Conservation (phyloP, 2,888 invertebrate genomes). For the Cyrtodaria siliqua region DNA sequence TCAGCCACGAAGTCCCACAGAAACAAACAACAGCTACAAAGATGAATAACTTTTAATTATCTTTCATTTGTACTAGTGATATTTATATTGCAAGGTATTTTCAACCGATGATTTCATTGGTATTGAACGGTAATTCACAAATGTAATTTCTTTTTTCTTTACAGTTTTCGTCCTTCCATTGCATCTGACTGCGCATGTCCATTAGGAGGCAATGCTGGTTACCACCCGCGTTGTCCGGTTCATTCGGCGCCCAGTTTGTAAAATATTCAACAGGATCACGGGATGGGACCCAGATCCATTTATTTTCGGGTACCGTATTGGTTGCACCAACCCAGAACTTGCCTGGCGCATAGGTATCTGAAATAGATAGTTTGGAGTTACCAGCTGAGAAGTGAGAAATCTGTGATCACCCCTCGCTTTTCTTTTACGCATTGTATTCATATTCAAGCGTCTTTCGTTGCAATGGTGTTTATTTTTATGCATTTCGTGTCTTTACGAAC, state of each 20-base stretch:
- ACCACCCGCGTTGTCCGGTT: constrained; percentile 59
- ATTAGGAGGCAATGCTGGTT: constrained; percentile 62
- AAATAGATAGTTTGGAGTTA: too few species aligned
- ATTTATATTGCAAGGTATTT: too few species aligned
- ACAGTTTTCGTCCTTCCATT: constrained; percentile 67
- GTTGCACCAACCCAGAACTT: constrained; percentile 66
- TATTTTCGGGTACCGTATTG: constrained; percentile 56
- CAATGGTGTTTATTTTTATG: too few species aligned
- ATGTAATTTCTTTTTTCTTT: constrained; percentile 66
- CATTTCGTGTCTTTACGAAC: too few species aligned
- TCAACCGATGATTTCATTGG: constrained; percentile 25
- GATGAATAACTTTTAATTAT: too few species aligned
- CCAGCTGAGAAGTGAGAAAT: too few species aligned
- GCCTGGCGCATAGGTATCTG: constrained; percentile 61
- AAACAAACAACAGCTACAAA: too few species aligned
- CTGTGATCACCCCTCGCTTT: too few species aligned
- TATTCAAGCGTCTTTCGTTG: too few species aligned
- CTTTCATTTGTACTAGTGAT: too few species aligned
- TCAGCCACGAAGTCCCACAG: too few species aligned
- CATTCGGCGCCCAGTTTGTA: constrained; percentile 63
- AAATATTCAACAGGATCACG: constrained; percentile 25
- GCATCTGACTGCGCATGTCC: constrained; percentile 50
- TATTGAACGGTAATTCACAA: constrained; percentile 38
- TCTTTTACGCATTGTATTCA: too few species aligned
- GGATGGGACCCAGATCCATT: constrained; percentile 64